Percentiles rank a stretch among this genome's conserved stretches.
phyloP scores from a whole-genome alignment of 2,797 vertebrate genomes.

The Hylomyscus alleni region DNA sequence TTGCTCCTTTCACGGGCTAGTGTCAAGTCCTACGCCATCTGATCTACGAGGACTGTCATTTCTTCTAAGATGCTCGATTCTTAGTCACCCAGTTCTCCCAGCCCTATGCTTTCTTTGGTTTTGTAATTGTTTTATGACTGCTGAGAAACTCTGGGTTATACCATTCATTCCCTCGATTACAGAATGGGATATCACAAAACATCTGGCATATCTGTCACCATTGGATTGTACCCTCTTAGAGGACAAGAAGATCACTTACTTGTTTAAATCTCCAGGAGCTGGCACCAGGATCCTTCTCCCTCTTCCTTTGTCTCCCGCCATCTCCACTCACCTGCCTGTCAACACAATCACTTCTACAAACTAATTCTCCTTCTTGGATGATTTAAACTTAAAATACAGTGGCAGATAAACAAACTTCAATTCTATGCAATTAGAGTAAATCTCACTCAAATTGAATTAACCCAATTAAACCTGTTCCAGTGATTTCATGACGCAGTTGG shows the following conservation, averaged over 20 bases:
- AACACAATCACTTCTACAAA: not conserved
- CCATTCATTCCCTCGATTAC: not conserved
- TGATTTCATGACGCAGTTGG: not conserved
- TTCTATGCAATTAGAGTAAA: not conserved
- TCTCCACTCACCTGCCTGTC: not conserved
- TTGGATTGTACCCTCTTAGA: not conserved
- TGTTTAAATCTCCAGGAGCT: not conserved
- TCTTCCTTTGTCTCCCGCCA: not conserved
- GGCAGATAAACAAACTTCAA: not conserved
- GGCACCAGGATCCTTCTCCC: not conserved
- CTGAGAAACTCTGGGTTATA: not conserved
- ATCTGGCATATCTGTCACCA: not conserved
- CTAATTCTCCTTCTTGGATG: not conserved
- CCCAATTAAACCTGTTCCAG: not conserved
- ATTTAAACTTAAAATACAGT: not conserved
- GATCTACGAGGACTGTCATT: not conserved
- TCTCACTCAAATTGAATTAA: conserved; percentile 37
- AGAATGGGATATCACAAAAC: not conserved
- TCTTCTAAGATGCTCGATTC: not conserved
- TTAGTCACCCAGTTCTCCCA: not conserved
- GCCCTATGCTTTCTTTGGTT: not conserved
- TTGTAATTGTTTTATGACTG: not conserved
- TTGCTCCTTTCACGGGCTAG: not conserved
- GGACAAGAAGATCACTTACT: too few relatives aligned
- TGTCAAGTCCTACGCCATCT: not conserved